Base-by-base conservation (phyloP, 2,797 vertebrate genomes). In the Coreius guichenoti region DNA sequence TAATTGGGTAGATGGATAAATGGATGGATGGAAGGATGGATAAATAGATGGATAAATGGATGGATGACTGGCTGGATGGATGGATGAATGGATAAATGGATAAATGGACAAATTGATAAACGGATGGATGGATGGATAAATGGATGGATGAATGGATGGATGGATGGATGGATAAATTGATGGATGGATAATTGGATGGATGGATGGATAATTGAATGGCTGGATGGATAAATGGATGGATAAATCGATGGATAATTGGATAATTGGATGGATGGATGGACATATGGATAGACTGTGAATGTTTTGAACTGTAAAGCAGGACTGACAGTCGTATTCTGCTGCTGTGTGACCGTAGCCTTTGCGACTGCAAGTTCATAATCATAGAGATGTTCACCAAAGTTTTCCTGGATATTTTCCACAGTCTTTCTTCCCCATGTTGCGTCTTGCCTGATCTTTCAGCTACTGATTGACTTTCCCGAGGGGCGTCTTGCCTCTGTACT, bases 381-480 rank as follows among this genome's bases (percentile, higher is more conserved):
- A 78, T 43, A 61, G 89, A 92, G 87, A 31, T 88, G 90, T 91
- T 89, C 17, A 72, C 89, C 83, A 91, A 90, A 89, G 89, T 89
- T 61, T 88, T 91, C 56, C 82, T 93, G 94, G 92, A 91, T 83
- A 86, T 81, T 11, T 4, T 81, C 91, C 91, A 93, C 79, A 51
- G 68, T 88, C 86, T 73, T 65, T 82, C 58, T 70, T 85, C 49
- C 43, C 76, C 69, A 5, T 86, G 82, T 82, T 63, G 67, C 19
- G 14, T 88, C 86, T 74, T 80, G 81, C 43, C 69, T 77, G 31
- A 73, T 74, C 80, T 33, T 45, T 77, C 80, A 54, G 61, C 82
- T 23, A 1, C 49, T 54, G 73, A 54, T 7, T 82, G 81, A 88
- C 73, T 89, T 89, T 92, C 85, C 90, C 87, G 78, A 89, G 49